Evolutionary conservation across 2,888 invertebrate genomes (phyloP).

Genomic region (Cheilosia soror): DNA sequence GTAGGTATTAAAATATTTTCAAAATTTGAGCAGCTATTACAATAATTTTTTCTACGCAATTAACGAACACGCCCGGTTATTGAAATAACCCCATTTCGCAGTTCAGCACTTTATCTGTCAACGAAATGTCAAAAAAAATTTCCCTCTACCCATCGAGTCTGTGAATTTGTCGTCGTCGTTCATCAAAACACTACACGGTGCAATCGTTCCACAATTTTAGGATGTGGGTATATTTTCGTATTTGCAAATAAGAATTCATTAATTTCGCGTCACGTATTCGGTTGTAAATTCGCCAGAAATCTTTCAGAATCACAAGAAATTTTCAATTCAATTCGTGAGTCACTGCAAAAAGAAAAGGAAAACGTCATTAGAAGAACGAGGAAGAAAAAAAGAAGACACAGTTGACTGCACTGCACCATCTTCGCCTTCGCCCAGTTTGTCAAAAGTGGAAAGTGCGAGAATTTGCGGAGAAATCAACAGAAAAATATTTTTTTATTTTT

Average conservation of each 20-base stretch:
- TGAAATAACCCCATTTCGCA: conserved; percentile 35
- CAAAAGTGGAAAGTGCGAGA: conserved; percentile 70
- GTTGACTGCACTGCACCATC: conserved; percentile 72
- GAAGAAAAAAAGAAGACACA: conserved; percentile 72
- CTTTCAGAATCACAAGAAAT: neutral
- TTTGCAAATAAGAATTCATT: conserved; percentile 30
- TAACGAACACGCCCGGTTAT: conserved; percentile 42
- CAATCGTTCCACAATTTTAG: conserved; percentile 53
- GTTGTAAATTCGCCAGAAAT: neutral
- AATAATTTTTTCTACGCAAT: neutral
- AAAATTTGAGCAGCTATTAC: no score
- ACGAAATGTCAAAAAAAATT: conserved; percentile 56
- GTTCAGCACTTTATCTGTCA: conserved; percentile 57
- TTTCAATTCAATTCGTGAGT: conserved; percentile 49
- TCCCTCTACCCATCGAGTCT: conserved; percentile 52
- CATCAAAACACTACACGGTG: conserved; percentile 68
- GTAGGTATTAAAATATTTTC: no score
- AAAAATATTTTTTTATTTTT: conserved; percentile 48
- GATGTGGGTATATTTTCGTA: conserved; percentile 46
- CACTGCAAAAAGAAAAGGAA: conserved; percentile 58
- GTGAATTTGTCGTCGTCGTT: conserved; percentile 62
- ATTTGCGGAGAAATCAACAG: conserved; percentile 67
- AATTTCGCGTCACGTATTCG: conserved; percentile 10
- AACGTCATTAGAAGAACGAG: conserved; percentile 66
- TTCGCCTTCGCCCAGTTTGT: conserved; percentile 41